Evolutionary conservation across 2,888 invertebrate species (phyloP), one percentile per base, ranked within the genome.

Genomic region (Drosophila nigricruria): DNA sequence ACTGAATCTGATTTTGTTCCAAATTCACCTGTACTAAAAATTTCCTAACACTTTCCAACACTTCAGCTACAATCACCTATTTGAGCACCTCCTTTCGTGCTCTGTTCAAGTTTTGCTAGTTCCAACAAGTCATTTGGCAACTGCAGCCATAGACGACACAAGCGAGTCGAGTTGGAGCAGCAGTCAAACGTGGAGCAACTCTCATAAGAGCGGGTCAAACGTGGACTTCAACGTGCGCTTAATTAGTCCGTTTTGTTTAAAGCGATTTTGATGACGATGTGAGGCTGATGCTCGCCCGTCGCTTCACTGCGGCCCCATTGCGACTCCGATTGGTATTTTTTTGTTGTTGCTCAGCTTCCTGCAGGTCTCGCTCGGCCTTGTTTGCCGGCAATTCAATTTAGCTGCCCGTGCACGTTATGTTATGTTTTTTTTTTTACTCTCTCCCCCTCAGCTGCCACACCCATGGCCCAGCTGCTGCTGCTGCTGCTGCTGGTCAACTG

Each of bases 201-300:
- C 25, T 16, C 23, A 23, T 43, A 27, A 38, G 16, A 42, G 32
- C 56, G n/a, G 36, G 5, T 76, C 65, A 58, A 64, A 63, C 63
- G 52, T 36, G 52, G 70, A 49, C 50, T 12, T 30, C 69, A 81
- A 77, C 82, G 75, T 80, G 70, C 80, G 83, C 86, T 86, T 88
- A 86, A 86, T 86, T 86, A 86, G 88, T 86, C 80, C 80, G 86
- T 88, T 86, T 87, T 86, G 88, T 81, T 86, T 83, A 81, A 85
- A 85, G 79, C 77, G 83, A 82, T 85, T 85, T 81, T 83, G 82
- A 82, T 78, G 82, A 72, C 81, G 72, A 72, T 77, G 82, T 77
- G 82, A 63, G 57, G 56, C 69, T 69, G 81, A 77, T 77, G 59
- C 65, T 72, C 79, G 60, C 18, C 32, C 40, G 34, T 12, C 61